Base-by-base conservation (phyloP, 2,888 invertebrate genomes). In the Andrena fulva region DNA sequence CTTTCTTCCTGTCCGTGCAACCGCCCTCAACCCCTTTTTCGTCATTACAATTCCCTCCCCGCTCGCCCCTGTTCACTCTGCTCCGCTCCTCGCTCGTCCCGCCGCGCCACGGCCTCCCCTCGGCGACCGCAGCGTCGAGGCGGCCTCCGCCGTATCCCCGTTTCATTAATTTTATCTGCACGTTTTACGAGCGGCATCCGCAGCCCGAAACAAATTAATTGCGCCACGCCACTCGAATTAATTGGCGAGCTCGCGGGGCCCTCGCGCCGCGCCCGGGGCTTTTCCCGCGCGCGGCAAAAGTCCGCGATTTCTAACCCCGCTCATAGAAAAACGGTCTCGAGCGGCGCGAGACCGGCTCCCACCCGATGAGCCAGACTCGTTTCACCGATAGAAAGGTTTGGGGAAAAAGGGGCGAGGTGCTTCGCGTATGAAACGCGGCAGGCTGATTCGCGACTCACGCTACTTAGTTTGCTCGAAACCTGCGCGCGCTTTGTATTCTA, bases 131-230 rank as follows among this genome's bases (percentile, higher is more conserved):
- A 77, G 67, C 84, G 68, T 56, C 77, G 74, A 60, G 35, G 20
- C 77, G 20, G 59, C 75, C 78, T 67, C 76, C 63, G 52, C 74
- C 75, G 42, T 69, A 60, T 81, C 80, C 81, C 77, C 85, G 90
- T 90, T 89, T 90, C 90, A 91, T 91, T 90, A 90, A 91, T 91
- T 90, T 91, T 88, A 90, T 91, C 89, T 87, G 89, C 89, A 85
- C 89, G 86, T 89, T 91, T 91, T 90, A 91, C 89, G 89, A 90
- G 89, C 88, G 85, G 89, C 88, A 89, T 91, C 89, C 90, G 89
- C 89, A 85, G 89, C 86, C 88, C 80, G 89, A 90, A 89, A 90
- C 88, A 86, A 90, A 91, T 90, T 91, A 90, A 91, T 91, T 90
- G 88, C 89, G 83, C 84, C 84, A 86, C 89, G 86, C 89, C 89